Evolutionary conservation across 2,797 vertebrate genomes (phyloP).

Genomic region (Anableps anableps): DNA sequence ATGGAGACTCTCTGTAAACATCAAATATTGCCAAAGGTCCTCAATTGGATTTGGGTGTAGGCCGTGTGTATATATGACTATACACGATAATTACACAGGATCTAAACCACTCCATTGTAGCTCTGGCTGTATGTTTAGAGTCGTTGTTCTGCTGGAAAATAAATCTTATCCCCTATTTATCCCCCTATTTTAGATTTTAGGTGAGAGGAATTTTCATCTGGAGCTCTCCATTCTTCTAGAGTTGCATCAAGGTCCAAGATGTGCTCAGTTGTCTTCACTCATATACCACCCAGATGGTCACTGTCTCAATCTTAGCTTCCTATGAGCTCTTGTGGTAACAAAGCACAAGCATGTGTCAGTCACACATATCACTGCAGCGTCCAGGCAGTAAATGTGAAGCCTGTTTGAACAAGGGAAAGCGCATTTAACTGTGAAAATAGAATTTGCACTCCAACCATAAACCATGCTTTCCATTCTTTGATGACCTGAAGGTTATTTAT

Average conservation of each 20-base stretch:
- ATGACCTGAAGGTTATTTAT: conserved; percentile 13
- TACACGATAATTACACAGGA: background rate
- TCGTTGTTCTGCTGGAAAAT: background rate
- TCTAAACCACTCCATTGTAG: background rate
- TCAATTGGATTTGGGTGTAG: background rate
- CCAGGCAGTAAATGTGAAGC: conserved; percentile 49
- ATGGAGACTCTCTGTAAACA: background rate
- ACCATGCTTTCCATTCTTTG: background rate
- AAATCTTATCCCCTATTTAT: background rate
- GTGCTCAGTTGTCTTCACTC: conserved; percentile 77
- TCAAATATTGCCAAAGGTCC: background rate
- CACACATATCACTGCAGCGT: conserved; percentile 33
- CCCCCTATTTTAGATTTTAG: background rate
- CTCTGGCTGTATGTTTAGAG: background rate
- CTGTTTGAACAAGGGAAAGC: conserved; percentile 39
- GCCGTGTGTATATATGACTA: background rate
- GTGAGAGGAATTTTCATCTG: background rate
- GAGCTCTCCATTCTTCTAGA: background rate
- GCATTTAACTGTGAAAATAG: conserved; percentile 6
- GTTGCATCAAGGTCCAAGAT: conserved; percentile 50
- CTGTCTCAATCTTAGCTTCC: conserved; percentile 62
- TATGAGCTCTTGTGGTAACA: conserved; percentile 70
- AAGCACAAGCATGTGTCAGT: conserved; percentile 76
- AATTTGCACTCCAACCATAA: background rate
- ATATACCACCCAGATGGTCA: conserved; percentile 76